phyloP scores from a whole-genome alignment of 2,797 vertebrate genomes.

The Falco biarmicus region DNA sequence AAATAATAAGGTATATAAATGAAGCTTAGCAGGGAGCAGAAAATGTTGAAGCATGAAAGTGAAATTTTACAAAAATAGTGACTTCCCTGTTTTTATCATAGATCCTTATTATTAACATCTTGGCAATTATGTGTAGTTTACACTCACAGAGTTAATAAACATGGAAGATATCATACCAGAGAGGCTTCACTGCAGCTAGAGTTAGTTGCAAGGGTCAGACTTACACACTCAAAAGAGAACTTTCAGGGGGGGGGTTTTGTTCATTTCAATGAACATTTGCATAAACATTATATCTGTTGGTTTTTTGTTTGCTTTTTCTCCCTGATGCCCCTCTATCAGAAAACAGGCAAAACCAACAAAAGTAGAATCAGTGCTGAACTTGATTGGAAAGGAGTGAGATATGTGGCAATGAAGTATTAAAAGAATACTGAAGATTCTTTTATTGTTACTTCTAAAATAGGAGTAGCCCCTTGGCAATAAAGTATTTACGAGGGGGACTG shows the following conservation, averaged over 20 bases:
- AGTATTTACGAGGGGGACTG: background rate
- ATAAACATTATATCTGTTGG: background rate
- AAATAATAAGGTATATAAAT: background rate
- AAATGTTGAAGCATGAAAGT: background rate
- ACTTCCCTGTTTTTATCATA: background rate
- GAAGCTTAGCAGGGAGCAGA: background rate
- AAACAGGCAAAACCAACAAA: background rate
- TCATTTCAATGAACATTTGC: background rate
- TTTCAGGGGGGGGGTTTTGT: background rate
- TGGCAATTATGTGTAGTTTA: background rate
- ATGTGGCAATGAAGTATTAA: background rate
- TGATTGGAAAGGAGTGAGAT: background rate
- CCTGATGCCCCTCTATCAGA: fast-evolving
- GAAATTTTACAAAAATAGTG: background rate
- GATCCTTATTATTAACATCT: background rate
- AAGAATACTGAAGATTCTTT: background rate
- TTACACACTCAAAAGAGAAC: background rate
- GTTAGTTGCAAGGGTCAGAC: background rate
- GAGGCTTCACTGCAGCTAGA: background rate
- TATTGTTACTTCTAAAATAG: background rate
- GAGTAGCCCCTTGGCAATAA: background rate
- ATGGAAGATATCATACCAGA: background rate
- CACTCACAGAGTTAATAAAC: background rate
- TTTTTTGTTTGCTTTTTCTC: fast-evolving
- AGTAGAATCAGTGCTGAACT: background rate